These are phyloP conservation scores for Stomatorhinus walkeri DNA, from an alignment of 2,797 vertebrate species.

Conservation along the genomic window DNA sequence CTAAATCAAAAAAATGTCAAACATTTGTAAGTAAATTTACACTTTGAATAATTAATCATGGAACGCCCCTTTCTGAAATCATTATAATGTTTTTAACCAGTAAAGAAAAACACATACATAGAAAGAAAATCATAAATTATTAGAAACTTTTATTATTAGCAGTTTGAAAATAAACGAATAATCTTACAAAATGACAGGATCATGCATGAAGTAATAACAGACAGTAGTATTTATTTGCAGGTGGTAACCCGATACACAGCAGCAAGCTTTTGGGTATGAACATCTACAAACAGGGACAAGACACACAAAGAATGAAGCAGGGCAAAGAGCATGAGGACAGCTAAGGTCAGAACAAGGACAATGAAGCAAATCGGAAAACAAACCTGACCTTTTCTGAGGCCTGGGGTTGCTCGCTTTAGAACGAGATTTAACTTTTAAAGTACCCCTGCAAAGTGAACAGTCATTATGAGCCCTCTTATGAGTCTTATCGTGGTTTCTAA, in stretches of 20 bases:
- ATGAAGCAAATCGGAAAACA: neutral
- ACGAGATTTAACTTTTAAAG: conserved; percentile 9
- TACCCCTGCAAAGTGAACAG: conserved; percentile 21
- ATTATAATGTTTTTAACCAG: neutral
- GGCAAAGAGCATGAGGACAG: neutral
- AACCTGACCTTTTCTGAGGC: conserved; percentile 15
- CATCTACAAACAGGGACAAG: neutral
- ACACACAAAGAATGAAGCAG: neutral
- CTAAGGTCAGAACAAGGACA: neutral
- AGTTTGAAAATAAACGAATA: neutral
- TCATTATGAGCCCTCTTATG: neutral
- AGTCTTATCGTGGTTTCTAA: neutral
- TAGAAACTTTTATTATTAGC: neutral
- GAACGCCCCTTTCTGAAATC: neutral
- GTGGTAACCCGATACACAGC: neutral
- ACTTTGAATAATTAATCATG: neutral
- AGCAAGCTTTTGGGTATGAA: neutral
- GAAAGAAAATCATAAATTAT: neutral
- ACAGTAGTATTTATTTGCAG: neutral
- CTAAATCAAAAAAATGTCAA: neutral
- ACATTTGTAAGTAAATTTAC: neutral
- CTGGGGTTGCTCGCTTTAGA: conserved; percentile 7
- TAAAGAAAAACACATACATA: neutral
- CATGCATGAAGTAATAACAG: neutral
- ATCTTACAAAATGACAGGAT: neutral